A percentile compares a stretch with the other conserved stretches of the same genome.
phyloP scores from a whole-genome alignment of 2,797 vertebrate species.

The Thaleichthys pacificus region DNA sequence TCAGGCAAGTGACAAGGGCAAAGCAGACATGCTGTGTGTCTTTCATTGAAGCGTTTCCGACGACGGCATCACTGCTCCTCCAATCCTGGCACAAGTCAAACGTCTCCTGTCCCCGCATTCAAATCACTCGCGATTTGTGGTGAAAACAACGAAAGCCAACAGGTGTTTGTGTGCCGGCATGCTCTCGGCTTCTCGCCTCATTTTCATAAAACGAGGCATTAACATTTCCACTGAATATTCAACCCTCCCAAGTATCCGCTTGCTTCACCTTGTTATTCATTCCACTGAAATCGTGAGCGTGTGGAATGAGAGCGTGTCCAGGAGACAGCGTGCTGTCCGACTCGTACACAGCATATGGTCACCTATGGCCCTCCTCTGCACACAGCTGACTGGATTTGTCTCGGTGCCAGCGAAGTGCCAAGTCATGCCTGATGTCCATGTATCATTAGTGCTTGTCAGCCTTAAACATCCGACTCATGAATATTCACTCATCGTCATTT shows the following conservation, averaged over 20 bases:
- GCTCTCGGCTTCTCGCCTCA: slow-evolving; percentile 52
- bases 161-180: slow-evolving; percentile 65
- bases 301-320: slow-evolving; percentile 45
- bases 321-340: slow-evolving; percentile 51
- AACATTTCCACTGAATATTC: slow-evolving; percentile 70
- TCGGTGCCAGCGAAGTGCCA: too few species aligned
- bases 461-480: too few species aligned
- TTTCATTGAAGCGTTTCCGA: slow-evolving; percentile 3
- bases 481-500: too few species aligned
- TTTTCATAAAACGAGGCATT: slow-evolving; percentile 67
- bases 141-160: slow-evolving; percentile 57
- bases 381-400: neutral
- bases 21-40: neutral
- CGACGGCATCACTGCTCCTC: neutral
- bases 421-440: too few species aligned
- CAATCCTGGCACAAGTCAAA: slow-evolving; percentile 15
- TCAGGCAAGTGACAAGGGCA: slow-evolving; percentile 4
- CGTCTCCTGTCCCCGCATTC: slow-evolving; percentile 28
- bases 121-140: slow-evolving; percentile 40
- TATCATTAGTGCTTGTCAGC: too few species aligned
- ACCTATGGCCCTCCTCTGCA: neutral
- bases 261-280: slow-evolving; percentile 57
- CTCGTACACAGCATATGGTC: slow-evolving; percentile 60
- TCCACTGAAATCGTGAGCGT: slow-evolving; percentile 64
- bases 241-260: slow-evolving; percentile 41